phyloP scores from a whole-genome alignment of 2,888 invertebrate species.

The Ypsolopha scabrella region DNA sequence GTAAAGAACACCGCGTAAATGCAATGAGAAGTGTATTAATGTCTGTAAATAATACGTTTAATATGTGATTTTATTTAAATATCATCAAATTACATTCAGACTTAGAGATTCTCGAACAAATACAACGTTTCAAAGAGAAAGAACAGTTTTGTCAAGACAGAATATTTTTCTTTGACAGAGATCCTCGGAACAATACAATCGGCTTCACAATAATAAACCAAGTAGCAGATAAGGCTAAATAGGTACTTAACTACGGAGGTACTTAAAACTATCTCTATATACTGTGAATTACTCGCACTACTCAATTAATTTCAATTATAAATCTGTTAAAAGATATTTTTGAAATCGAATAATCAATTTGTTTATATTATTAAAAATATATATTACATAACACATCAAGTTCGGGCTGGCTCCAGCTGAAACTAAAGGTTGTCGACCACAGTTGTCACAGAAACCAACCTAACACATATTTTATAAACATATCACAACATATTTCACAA shows the following conservation, averaged over 20 bases:
- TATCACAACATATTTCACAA: not conserved
- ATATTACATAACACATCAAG: not conserved
- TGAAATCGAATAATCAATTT: not conserved
- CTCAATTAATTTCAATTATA: not conserved
- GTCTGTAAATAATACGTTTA: conserved; percentile 22
- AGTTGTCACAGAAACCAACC: not conserved
- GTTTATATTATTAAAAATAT: too few species aligned
- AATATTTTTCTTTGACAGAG: conserved; percentile 15
- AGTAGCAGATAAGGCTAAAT: not conserved
- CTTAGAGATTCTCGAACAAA: conserved; percentile 29
- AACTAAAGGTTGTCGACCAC: not conserved
- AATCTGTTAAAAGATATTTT: not conserved
- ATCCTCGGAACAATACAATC: conserved; percentile 4
- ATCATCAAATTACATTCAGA: conserved; percentile 34
- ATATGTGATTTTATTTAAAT: conserved; percentile 1
- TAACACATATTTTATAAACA: not conserved
- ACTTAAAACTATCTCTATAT: not conserved
- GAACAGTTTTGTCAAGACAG: conserved; percentile 49
- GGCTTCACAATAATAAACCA: not conserved
- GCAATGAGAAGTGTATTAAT: conserved; percentile 10
- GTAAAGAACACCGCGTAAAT: conserved; percentile 18
- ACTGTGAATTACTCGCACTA: not conserved
- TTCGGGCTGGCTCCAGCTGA: not conserved
- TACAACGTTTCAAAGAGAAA: conserved; percentile 11
- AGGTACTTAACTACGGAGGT: not conserved